Percentiles rank a stretch among this genome's conserved stretches.
Evolutionary conservation across 53 echinoderm and acorn worm species (phyloP).

Genomic region (Astropecten irregularis): DNA sequence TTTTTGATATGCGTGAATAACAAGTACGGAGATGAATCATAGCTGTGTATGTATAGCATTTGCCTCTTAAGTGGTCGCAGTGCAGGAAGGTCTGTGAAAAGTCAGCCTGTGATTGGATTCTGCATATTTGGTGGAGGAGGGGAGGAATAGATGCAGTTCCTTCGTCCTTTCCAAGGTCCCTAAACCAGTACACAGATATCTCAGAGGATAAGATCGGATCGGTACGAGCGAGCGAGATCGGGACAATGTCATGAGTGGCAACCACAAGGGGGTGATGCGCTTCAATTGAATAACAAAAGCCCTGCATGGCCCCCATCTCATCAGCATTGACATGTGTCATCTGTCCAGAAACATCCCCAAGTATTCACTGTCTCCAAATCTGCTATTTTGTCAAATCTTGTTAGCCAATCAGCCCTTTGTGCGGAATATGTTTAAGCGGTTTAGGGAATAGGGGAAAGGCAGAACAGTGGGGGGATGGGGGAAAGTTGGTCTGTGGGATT

Average conservation of each 20-base stretch:
- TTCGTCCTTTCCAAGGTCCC: not conserved
- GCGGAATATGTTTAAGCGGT: conserved; percentile 36
- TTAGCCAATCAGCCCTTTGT: conserved; percentile 42
- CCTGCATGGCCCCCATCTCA: not conserved
- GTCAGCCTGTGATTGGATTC: too few species aligned
- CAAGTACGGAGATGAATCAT: too few species aligned
- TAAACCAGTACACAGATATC: conserved; percentile 7
- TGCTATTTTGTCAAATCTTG: conserved; percentile 17
- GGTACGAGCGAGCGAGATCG: too few species aligned
- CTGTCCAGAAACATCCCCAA: not conserved
- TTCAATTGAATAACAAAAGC: conserved; percentile 29
- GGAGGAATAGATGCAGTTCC: too few species aligned
- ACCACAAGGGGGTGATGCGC: too few species aligned
- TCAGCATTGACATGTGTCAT: not conserved
- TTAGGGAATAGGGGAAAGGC: conserved; percentile 15
- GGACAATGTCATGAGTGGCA: too few species aligned
- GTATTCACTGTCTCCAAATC: not conserved
- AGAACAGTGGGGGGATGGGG: not conserved
- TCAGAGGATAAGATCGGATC: not conserved
- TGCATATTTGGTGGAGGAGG: too few species aligned
- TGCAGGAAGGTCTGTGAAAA: too few species aligned
- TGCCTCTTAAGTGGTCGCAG: too few species aligned
- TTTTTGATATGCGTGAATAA: too few species aligned
- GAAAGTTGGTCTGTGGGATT: conserved; percentile 8
- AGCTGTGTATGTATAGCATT: too few species aligned